Evolutionary conservation across 2,113 vertebrate genomes (phyloP).

Genomic region (Pedetes capensis): DNA sequence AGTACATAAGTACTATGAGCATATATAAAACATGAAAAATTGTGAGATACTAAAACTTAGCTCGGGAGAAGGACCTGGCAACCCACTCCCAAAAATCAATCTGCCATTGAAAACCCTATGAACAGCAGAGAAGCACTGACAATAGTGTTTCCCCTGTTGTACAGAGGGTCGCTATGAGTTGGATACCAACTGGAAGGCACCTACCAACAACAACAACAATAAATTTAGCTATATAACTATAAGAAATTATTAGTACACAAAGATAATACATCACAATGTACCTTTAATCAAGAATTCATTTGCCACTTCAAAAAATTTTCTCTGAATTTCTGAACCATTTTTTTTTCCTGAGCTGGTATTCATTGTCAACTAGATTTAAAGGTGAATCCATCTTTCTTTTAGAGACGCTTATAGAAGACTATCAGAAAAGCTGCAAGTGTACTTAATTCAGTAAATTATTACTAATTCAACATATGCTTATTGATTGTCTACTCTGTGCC

Average conservation of each 20-base stretch:
- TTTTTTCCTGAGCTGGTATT: not conserved
- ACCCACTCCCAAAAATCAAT: too few species aligned
- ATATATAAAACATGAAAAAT: not conserved
- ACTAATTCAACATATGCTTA: constrained; percentile 48
- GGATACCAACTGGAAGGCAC: too few species aligned
- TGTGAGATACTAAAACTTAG: not conserved
- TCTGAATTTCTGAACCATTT: not conserved
- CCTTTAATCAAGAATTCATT: not conserved
- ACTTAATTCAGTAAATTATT: constrained; percentile 53
- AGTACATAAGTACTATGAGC: not conserved
- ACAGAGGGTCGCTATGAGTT: too few species aligned
- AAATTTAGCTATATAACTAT: too few species aligned
- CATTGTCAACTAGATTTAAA: not conserved
- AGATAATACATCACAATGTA: not conserved
- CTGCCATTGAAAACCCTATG: too few species aligned
- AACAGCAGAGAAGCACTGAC: too few species aligned
- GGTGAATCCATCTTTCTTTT: not conserved
- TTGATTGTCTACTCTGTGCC: constrained; percentile 42
- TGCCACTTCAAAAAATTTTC: not conserved
- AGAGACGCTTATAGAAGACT: not conserved
- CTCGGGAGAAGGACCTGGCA: too few species aligned
- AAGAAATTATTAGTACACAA: too few species aligned
- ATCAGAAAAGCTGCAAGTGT: constrained; percentile 23
- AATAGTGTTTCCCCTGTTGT: too few species aligned
- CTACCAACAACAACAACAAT: too few species aligned